Evolutionary conservation across 2,888 invertebrate species (phyloP).

Genomic region (Eurois occulta): DNA sequence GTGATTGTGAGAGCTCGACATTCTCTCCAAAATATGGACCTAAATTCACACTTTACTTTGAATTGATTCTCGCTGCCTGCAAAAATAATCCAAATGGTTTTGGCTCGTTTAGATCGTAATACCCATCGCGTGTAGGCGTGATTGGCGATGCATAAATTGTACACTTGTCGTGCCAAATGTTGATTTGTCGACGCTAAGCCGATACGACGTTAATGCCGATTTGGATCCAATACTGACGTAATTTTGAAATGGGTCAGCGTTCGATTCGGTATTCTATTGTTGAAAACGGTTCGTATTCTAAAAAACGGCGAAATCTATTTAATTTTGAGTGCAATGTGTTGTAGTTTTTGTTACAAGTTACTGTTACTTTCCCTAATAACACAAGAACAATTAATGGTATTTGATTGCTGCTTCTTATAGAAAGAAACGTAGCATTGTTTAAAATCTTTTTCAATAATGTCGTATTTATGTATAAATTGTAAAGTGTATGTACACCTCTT

Average conservation of each 20-base stretch:
- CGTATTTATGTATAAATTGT: neutral
- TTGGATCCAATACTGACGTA: slow-evolving; percentile 53
- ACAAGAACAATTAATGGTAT: neutral
- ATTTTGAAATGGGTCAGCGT: slow-evolving; percentile 49
- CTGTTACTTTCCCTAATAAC: neutral
- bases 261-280: slow-evolving; percentile 38
- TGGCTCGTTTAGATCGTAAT: slow-evolving; percentile 55
- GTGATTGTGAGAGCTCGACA: neutral
- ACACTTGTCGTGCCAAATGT: slow-evolving; percentile 64
- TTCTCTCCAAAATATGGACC: neutral
- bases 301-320: neutral
- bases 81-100: slow-evolving; percentile 49
- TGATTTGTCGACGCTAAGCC: slow-evolving; percentile 65
- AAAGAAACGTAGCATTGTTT: neutral
- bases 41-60: neutral
- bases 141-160: slow-evolving; percentile 67
- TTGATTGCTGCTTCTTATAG: neutral
- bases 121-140: slow-evolving; percentile 56
- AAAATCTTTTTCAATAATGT: neutral
- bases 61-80: slow-evolving; percentile 12
- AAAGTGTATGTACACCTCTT: neutral
- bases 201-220: slow-evolving; percentile 55
- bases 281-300: too few species aligned
- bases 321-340: neutral
- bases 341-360: neutral